A percentile compares a stretch with the other conserved stretches of the same genome.
Evolutionary conservation across 2,113 vertebrate species (phyloP).

Genomic region (Illadopsis cleaveri): DNA sequence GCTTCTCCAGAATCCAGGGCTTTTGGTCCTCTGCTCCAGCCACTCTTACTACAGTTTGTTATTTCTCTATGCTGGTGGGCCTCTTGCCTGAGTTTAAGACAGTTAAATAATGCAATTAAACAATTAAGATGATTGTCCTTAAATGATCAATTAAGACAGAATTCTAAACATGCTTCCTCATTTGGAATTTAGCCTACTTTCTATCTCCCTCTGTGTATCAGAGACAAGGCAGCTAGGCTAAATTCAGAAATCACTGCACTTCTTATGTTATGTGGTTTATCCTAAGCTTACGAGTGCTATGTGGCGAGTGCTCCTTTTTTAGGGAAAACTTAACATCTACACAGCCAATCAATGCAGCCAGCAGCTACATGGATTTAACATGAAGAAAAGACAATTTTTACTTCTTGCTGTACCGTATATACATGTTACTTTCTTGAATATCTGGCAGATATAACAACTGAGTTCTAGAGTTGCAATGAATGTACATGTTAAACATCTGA

Average conservation of each 20-base stretch:
- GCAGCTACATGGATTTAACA: neutral
- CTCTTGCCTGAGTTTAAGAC: conserved; percentile 46
- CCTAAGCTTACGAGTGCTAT: neutral
- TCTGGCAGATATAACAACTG: neutral
- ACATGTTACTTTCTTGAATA: neutral
- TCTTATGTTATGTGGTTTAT: neutral
- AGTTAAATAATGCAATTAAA: conserved; percentile 68
- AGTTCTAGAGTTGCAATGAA: neutral
- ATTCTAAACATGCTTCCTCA: conserved; percentile 53
- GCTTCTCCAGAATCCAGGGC: conserved; percentile 38
- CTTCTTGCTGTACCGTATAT: neutral
- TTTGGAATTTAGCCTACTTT: conserved; percentile 49
- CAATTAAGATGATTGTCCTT: conserved; percentile 58
- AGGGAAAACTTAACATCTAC: neutral
- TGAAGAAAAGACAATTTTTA: neutral
- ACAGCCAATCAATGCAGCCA: neutral
- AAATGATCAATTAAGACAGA: conserved; percentile 66
- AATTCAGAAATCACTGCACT: neutral
- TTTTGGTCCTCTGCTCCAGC: conserved; percentile 13
- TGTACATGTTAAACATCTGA: neutral
- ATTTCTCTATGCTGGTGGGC: conserved; percentile 66
- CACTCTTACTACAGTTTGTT: conserved; percentile 61
- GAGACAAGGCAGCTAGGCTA: conserved; percentile 7
- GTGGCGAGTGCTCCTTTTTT: neutral
- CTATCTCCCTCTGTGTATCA: conserved; percentile 8